phyloP scores from a whole-genome alignment of 2,888 invertebrate genomes.

The Dinocampus coccinellae region DNA sequence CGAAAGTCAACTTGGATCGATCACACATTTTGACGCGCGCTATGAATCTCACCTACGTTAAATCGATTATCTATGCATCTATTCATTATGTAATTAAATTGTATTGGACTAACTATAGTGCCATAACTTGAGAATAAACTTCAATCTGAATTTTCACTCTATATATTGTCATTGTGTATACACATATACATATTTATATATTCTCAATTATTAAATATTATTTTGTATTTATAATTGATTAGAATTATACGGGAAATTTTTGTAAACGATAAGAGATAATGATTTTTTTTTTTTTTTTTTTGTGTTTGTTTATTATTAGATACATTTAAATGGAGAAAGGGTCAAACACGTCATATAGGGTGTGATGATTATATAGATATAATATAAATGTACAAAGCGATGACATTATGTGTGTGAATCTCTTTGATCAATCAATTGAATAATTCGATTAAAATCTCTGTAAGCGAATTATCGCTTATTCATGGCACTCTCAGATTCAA shows the following conservation, averaged over 20 bases:
- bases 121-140: slow-evolving; percentile 5
- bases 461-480: slow-evolving; percentile 43
- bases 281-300: not conserved
- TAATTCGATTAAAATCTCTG: slow-evolving; percentile 62
- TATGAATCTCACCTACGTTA: slow-evolving; percentile 28
- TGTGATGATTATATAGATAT: slow-evolving; percentile 9
- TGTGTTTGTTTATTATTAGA: not conserved
- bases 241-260: not conserved
- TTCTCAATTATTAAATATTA: not conserved
- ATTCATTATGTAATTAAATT: slow-evolving; percentile 38
- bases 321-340: not conserved
- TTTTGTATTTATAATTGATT: not conserved
- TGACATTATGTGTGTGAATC: slow-evolving; percentile 52
- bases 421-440: slow-evolving; percentile 63
- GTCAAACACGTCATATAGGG: not conserved
- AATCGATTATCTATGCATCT: slow-evolving; percentile 37
- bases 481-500: slow-evolving; percentile 30
- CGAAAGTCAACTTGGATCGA: slow-evolving; percentile 25
- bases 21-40: slow-evolving; percentile 30
- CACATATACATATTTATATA: not conserved
- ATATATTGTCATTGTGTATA: not conserved
- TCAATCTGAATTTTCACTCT: not conserved
- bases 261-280: not conserved
- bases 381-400: slow-evolving; percentile 39
- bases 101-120: slow-evolving; percentile 23